These are phyloP conservation scores for Iguana delicatissima DNA, from an alignment of 2,797 vertebrate species.

Conservation along the genomic window DNA sequence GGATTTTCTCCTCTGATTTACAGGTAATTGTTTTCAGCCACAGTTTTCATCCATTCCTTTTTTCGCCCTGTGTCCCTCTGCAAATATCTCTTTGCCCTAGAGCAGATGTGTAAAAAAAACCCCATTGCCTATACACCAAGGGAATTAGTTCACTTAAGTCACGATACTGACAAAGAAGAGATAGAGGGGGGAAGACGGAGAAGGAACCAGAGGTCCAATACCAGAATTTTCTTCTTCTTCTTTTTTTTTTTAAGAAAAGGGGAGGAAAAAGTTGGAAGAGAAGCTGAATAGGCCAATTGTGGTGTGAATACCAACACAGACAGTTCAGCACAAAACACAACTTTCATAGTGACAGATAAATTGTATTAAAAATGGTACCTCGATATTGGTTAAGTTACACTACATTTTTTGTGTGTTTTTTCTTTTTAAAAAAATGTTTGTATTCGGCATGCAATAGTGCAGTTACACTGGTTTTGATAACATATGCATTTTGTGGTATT, in stretches of 20 bases:
- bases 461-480: conserved; percentile 73
- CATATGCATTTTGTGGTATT: conserved; percentile 47
- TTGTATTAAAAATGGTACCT: conserved; percentile 77
- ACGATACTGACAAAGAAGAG: conserved; percentile 56
- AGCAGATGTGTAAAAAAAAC: conserved; percentile 47
- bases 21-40: conserved; percentile 7
- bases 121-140: conserved; percentile 9
- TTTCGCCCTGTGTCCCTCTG: not conserved
- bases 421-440: conserved; percentile 73
- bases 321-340: conserved; percentile 81
- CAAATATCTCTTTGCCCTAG: conserved; percentile 48
- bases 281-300: conserved; percentile 75
- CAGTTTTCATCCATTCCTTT: conserved; percentile 12
- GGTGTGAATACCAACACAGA: conserved; percentile 79
- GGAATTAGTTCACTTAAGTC: conserved; percentile 47
- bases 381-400: conserved; percentile 76
- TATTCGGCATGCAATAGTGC: conserved; percentile 84
- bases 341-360: conserved; percentile 78
- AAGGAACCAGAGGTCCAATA: conserved; percentile 66
- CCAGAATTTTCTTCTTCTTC: conserved; percentile 50
- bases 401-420: conserved; percentile 70
- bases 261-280: conserved; percentile 60
- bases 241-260: not conserved
- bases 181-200: conserved; percentile 45
- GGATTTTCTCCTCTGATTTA: not conserved